Evolutionary conservation across 2,888 invertebrate genomes (phyloP).

Genomic region (Linnaemya vulpina): DNA sequence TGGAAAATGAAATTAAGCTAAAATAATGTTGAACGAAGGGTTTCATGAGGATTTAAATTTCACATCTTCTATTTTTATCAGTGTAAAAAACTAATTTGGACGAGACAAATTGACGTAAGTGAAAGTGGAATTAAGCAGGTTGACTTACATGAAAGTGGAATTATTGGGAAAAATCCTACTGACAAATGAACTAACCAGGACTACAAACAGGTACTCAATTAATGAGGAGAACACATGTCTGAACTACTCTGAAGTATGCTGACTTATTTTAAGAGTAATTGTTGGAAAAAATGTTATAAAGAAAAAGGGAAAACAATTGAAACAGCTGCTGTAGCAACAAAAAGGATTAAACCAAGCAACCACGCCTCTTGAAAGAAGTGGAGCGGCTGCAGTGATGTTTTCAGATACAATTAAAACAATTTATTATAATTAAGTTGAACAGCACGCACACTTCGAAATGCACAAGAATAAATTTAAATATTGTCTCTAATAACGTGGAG

Average conservation of each 20-base stretch:
- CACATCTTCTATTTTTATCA: constrained; percentile 10
- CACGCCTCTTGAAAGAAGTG: constrained; percentile 36
- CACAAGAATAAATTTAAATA: constrained; percentile 62
- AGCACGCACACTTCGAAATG: background rate
- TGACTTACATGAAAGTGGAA: constrained; percentile 65
- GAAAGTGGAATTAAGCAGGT: constrained; percentile 65
- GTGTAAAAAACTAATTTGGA: constrained; percentile 27
- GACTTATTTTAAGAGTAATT: background rate
- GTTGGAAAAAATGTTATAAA: background rate
- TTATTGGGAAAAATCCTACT: constrained; percentile 39
- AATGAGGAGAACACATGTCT: constrained; percentile 22
- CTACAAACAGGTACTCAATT: constrained; percentile 57
- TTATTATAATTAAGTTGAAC: constrained; percentile 24
- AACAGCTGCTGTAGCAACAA: constrained; percentile 58
- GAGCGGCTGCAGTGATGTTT: background rate
- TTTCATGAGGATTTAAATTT: background rate
- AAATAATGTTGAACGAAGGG: too few relatives aligned
- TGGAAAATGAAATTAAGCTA: too few relatives aligned
- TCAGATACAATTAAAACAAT: constrained; percentile 31
- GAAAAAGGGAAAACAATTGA: constrained; percentile 37
- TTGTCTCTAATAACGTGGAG: constrained; percentile 63
- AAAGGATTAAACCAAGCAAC: constrained; percentile 23
- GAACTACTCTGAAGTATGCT: background rate
- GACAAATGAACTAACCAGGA: constrained; percentile 45
- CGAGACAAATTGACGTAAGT: constrained; percentile 59